Evolutionary conservation across 2,113 vertebrate species (phyloP).

Genomic region (Cyphomyrus plagiostoma): DNA sequence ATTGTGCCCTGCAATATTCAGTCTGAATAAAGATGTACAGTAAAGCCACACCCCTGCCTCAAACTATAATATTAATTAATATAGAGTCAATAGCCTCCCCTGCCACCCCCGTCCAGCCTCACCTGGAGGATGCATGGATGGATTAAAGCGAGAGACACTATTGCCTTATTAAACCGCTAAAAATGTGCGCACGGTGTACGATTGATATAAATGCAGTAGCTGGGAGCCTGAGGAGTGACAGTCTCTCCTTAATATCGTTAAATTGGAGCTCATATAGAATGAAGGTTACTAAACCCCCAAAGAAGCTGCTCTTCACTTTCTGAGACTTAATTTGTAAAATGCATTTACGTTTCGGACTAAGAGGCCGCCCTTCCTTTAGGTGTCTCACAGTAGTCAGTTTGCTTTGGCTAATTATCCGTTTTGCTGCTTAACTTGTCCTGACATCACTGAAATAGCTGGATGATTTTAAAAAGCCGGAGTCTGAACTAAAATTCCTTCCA

Average conservation of each 20-base stretch:
- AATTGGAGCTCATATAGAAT: neutral
- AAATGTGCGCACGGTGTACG: neutral
- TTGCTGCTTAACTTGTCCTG: neutral
- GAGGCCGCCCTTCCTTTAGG: neutral
- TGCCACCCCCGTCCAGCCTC: neutral
- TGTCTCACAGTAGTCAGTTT: neutral
- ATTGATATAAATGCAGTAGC: neutral
- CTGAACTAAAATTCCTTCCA: neutral
- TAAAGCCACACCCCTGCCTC: neutral
- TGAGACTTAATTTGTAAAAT: neutral
- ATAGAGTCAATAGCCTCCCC: neutral
- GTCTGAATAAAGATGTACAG: neutral
- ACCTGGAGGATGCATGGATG: neutral
- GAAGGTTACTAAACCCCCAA: neutral
- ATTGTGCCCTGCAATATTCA: neutral
- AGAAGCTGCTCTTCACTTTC: neutral
- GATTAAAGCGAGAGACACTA: neutral
- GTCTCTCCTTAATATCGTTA: neutral
- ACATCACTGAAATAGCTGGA: neutral
- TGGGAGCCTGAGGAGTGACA: neutral
- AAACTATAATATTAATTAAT: neutral
- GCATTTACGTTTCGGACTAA: neutral
- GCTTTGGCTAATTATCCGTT: neutral
- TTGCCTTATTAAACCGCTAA: neutral
- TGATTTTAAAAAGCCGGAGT: neutral